Evolutionary conservation across 2,888 invertebrate genomes (phyloP), one percentile per base, ranked within the genome.

Genomic region (Entomobrya proxima): DNA sequence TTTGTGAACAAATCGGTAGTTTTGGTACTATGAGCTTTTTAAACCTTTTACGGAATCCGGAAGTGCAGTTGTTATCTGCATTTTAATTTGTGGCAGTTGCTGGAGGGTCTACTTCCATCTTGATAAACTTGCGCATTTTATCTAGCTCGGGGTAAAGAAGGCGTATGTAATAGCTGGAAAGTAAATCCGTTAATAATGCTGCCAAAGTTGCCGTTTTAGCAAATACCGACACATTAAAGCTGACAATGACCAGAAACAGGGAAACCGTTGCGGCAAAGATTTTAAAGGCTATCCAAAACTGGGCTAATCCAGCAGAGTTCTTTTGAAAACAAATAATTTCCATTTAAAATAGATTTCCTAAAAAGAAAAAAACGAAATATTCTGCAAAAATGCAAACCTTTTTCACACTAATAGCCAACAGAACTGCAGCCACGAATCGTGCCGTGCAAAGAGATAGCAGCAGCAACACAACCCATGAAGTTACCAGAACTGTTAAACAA

Each of bases 131-230:
- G 1, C 75, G 18, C 85, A 85, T 85, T 40, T 21, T 32, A 27
- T 85, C 85, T 24, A 85, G 32, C 32, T 85, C 85, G 11, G 85
- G 85, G 58, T 85, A 85, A 1, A 85, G 40, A 7, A 85, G 40
- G 11, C 18, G 9, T 11, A 85, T 75, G 21, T 74, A 85, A 27
- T 79, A 85, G 64, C 64, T 27, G 7, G 85, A 74, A 4, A 79
- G 2, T 0, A 85, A 52, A 13, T 79, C 85, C 7, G 64, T 64
- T 11, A 61, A 1, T 9, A 85, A 35, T 3, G 79, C 79, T 30
- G 27, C 24, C 18, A 44, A 13, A 11, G 85, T 21, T 0, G 85
- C 85, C 7, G 40, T 13, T 35, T 47, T 72, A 1, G 72, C 79
- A 4, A 35, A 1, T 0, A 79, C 1, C 11, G 74, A 61, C 15